phyloP scores from a whole-genome alignment of 2,888 invertebrate species.

The Apodemia hepburni region DNA sequence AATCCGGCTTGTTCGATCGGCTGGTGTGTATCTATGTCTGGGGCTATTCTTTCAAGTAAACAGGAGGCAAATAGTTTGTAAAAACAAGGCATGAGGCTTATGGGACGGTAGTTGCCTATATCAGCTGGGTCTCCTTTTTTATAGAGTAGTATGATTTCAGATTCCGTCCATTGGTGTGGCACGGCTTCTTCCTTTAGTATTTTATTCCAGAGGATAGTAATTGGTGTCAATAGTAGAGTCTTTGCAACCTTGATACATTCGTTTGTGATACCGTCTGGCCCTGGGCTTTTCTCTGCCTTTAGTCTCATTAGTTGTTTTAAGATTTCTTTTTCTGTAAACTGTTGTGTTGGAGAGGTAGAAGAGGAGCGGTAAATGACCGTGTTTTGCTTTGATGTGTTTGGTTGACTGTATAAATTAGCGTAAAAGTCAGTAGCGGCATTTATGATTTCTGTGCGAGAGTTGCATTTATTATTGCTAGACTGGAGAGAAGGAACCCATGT shows the following conservation, averaged over 20 bases:
- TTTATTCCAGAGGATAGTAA: slow-evolving; percentile 29
- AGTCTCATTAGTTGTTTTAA: too few relatives aligned
- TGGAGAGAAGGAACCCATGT: background rate
- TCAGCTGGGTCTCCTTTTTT: too few relatives aligned
- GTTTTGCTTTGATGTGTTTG: slow-evolving; percentile 10
- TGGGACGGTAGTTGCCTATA: slow-evolving; percentile 29
- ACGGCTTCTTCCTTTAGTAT: too few relatives aligned
- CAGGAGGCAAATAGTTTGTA: too few relatives aligned
- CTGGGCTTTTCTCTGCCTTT: too few relatives aligned
- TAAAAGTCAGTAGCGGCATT: background rate
- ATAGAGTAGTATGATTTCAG: slow-evolving; percentile 31
- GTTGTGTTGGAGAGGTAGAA: slow-evolving; percentile 14
- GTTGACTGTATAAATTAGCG: background rate
- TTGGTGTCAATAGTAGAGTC: slow-evolving; percentile 23
- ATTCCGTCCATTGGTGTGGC: slow-evolving; percentile 28
- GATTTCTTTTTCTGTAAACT: slow-evolving; percentile 27
- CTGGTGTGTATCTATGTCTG: slow-evolving; percentile 23
- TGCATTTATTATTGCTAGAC: background rate
- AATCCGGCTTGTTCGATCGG: slow-evolving; percentile 27
- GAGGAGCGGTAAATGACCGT: slow-evolving; percentile 20
- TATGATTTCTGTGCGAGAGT: background rate
- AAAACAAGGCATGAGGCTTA: slow-evolving; percentile 23
- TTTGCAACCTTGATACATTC: slow-evolving; percentile 29
- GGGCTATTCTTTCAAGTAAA: slow-evolving; percentile 20
- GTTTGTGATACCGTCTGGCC: slow-evolving; percentile 31